Base-by-base conservation (phyloP, 2,797 vertebrate species). In the Sebastolobus alascanus region DNA sequence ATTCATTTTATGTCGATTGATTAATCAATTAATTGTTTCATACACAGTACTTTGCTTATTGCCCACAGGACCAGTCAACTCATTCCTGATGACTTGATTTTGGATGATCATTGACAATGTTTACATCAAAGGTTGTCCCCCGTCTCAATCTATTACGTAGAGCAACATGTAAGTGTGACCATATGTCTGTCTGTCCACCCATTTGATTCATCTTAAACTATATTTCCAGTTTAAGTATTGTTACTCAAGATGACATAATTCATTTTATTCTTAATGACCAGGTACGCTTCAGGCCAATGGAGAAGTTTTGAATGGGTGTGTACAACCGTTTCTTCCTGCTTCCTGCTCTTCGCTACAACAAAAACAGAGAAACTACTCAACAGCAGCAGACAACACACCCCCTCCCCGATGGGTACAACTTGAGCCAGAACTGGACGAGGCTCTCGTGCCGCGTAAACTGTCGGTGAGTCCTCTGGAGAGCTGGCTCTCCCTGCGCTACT, bases 381-480 rank as follows among this genome's bases (percentile, higher is more conserved):
- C 96, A 0, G 95, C 95, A 0, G 85, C 96, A 5, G 93, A 90
- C 91, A 95, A 93, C 27, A 93, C 88, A 4, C 68, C 90, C 3
- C 95, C 95, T 0, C 90, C 96, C 5, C 95, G 75, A 60, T 96
- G 96, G 95, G 89, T 91, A 10, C 88, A 85, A 0, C 84, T 97
- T 9, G 96, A 97, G 61, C 94, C 95, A 0, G 97, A 97, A 14
- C 94, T 99, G 75, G 98, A 99, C 6, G 97, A 99, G 61, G 84
- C 96, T 40, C 95, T 99, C 1, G 91, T 99, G 8, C 99, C 98
- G 1, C 96, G 98, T 59, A 99, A 96, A 90, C 91, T 99, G 86
- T 97, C 97, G n/a, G 90, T 99, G 79, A 97, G 96, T 46, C 98
- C 98, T 0, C 80, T 99, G 82, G 98, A 99, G 92, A 98, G 97